These are phyloP conservation scores for Haliaeetus vocifer DNA, from an alignment of 2,797 vertebrate species.

Conservation along the genomic window DNA sequence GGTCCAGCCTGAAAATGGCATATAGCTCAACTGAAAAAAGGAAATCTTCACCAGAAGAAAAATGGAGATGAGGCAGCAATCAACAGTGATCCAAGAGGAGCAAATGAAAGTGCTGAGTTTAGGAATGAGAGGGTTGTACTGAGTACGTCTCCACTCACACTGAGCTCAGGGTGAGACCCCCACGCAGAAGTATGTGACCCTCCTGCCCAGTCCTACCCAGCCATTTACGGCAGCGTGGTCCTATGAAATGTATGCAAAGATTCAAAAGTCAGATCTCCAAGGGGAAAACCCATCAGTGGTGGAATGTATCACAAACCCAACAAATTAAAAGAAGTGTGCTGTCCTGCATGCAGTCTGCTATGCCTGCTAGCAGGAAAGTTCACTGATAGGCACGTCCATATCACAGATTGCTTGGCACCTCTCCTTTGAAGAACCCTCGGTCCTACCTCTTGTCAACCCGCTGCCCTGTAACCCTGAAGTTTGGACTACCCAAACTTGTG, in stretches of 20 bases:
- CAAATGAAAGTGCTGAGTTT: background rate
- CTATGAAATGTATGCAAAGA: background rate
- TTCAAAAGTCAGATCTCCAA: background rate
- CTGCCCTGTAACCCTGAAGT: background rate
- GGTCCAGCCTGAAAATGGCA: background rate
- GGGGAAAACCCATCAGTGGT: background rate
- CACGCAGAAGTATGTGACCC: background rate
- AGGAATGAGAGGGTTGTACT: background rate
- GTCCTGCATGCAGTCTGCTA: too few relatives aligned
- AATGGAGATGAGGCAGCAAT: background rate
- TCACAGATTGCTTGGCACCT: background rate
- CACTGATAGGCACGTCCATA: fast-evolving
- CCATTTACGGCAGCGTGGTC: background rate
- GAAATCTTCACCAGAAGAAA: background rate
- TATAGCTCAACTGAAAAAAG: background rate
- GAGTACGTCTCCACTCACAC: background rate
- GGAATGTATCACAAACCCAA: background rate
- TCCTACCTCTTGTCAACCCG: background rate
- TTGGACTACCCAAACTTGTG: background rate
- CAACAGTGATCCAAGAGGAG: background rate
- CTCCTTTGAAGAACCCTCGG: background rate
- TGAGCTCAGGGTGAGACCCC: background rate
- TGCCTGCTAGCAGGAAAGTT: background rate
- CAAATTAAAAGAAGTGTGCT: background rate
- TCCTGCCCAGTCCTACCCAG: background rate